Evolutionary conservation across 2,888 invertebrate genomes (phyloP), one percentile per base, ranked within the genome.

Genomic region (Leptura quadrifasciata): DNA sequence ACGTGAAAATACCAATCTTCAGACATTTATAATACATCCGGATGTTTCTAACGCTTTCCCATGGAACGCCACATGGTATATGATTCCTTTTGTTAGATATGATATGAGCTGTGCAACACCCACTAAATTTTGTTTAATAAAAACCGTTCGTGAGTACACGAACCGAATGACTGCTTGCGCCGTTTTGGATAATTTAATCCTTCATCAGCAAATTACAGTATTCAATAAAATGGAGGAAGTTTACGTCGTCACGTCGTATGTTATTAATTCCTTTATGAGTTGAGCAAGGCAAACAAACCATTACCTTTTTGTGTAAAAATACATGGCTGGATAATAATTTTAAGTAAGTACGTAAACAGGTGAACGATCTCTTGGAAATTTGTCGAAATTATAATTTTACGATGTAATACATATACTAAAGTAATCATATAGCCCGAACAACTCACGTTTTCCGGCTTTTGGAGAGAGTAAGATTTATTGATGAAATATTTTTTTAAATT

Each of bases 21-120:
- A 72, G 74, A 78, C 57, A 67, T 55, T 71, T 72, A 18, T 74
- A 74, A 78, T 78, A 74, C 72, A 39, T 65, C 68, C 72, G 70
- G 74, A 70, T 39, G 72, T 74, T 67, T 17, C 68, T 55, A 69
- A 72, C 72, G 64, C 55, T 64, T 78, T 78, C 78, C 76, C 78
- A 78, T 78, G 76, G 65, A 76, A 69, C 20, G 54, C 47, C 54
- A 52, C 24, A 20, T 31, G 5, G 15, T 12, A 24, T 27, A 24
- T 18, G 15, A 1, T 12, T 8, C 15, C 39, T 69, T 69, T 69
- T 15, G 39, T 20, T 5, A 69, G 27, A 31, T 31, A 4, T 52
- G 20, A 58, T 58, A 58, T n/a, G n/a, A 27, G 24, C 24, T n/a
- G n/a, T 31, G 52, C 31, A 60, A 24, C 65, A 35, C 57, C 67